Evolutionary conservation across 1,140 invertebrate genomes (phyloP), one percentile per base, ranked within the genome.

Genomic region (Rhizoglyphus robini): DNA sequence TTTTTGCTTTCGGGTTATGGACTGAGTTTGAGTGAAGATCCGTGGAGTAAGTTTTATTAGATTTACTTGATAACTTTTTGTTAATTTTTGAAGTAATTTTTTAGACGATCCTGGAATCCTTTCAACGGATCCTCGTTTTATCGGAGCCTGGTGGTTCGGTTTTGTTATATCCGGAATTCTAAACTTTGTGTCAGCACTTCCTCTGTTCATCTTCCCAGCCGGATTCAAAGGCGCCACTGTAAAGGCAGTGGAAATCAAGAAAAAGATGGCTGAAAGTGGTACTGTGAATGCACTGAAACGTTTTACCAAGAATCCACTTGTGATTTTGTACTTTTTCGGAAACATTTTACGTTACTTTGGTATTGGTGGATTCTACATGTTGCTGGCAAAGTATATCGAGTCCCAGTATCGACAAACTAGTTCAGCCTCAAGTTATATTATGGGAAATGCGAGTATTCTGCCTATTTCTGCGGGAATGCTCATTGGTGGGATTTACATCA

Each of bases 371-470:
- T 87, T 85, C 69, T 85, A 83, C 81, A 84, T 85, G 13, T 87
- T 86, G 69, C 79, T 85, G 73, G 85, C 85, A 0, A 87, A 87
- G 72, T 87, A 86, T 65, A 83, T 86, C 59, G 85, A 87, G 74
- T 83, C 81, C 0, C 83, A 86, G 71, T 41, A 41, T 41, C 36
- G 36, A 11, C 18, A 11, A 41, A 11, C 36, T 11, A 41, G 36
- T 18, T 41, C 36, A 41, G 18, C 36, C 8, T 8, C 36, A 8
- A 41, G 36, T 18, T 11, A 8, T 41, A 41, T 41, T 41, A 41
- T 18, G 36, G 36, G 36, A 41, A 41, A 18, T 41, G 8, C 36
- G 36, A 18, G 8, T 18, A 18, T 41, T 11, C 36, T 41, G 8
- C 36, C 36, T 11, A 11, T 41, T 11, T 41, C 36, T 41, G 8